phyloP scores from a whole-genome alignment of 1,140 invertebrate species.

The Drosophila lacertosa region DNA sequence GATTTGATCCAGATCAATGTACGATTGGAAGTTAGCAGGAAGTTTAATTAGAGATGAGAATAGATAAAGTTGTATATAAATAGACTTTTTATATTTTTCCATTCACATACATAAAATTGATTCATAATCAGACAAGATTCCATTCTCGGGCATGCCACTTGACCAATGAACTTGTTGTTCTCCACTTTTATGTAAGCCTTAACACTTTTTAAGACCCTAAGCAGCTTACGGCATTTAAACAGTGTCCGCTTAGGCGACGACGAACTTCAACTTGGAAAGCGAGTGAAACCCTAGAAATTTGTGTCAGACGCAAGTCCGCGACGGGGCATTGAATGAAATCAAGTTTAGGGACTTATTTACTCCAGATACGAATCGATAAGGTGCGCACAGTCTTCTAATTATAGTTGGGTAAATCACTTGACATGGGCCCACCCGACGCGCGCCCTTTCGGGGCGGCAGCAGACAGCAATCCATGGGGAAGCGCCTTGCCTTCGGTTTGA shows the following conservation, averaged over 20 bases:
- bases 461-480: background rate
- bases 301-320: conserved; percentile 33
- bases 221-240: conserved; percentile 45
- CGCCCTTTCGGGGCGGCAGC: no score
- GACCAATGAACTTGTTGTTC: conserved; percentile 44
- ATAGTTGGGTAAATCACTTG: conserved; percentile 39
- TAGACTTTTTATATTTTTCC: no score
- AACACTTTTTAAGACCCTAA: conserved; percentile 55
- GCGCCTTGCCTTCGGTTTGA: conserved; percentile 46
- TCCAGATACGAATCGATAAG: conserved; percentile 5
- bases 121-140: background rate
- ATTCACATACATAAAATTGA: no score
- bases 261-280: conserved; percentile 28
- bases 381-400: conserved; percentile 36
- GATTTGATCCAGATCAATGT: background rate
- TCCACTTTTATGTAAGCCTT: conserved; percentile 59
- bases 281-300: conserved; percentile 60
- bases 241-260: background rate
- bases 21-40: no score
- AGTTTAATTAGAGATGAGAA: no score
- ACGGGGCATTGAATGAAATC: background rate
- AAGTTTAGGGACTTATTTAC: background rate
- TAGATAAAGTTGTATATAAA: no score
- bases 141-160: conserved; percentile 20
- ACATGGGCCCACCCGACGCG: conserved; percentile 38